Conservation (phyloP, 1,140 invertebrate genomes). For the Drosophila kanapiae region DNA sequence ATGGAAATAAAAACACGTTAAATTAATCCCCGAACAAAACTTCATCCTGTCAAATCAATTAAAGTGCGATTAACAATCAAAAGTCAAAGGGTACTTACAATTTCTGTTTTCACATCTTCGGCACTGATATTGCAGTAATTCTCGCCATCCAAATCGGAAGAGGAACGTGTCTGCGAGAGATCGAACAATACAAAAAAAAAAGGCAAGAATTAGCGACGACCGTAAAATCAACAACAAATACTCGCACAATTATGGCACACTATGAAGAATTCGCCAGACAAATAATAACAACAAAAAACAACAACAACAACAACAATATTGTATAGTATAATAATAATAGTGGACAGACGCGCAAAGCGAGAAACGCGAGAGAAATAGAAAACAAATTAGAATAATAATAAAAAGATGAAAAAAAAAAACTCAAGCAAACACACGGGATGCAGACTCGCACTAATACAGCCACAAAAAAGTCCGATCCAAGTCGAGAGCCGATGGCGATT, state of each 20-base stretch:
- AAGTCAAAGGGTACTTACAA: constrained; percentile 67
- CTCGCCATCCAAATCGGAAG: constrained; percentile 79
- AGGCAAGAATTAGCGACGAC: constrained; percentile 53
- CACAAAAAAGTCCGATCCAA: constrained; percentile 3
- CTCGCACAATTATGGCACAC: constrained; percentile 52
- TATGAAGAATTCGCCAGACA: constrained; percentile 72
- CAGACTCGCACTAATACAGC: constrained; percentile 28
- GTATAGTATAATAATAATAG: constrained; percentile 37
- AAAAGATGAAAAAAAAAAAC: constrained; percentile 50
- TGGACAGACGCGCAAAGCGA: constrained; percentile 28
- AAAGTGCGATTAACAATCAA: constrained; percentile 51
- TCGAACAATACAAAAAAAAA: constrained; percentile 43
- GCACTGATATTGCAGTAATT: constrained; percentile 84
- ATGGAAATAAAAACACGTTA: constrained; percentile 5
- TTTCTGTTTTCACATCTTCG: constrained; percentile 85
- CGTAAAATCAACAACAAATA: constrained; percentile 40
- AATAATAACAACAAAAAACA: constrained; percentile 73
- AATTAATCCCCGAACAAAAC: constrained; percentile 16
- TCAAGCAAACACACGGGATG: constrained; percentile 35
- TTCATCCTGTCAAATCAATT: constrained; percentile 47
- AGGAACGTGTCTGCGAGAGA: constrained; percentile 72
- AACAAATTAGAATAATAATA: constrained; percentile 81
- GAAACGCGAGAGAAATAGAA: constrained; percentile 35
- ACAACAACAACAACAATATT: constrained; percentile 40
- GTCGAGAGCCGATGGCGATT: constrained; percentile 61